Percentiles rank a stretch among this genome's conserved stretches.
Conservation (phyloP, 1,140 invertebrate species). For the Lepidurus couesii region DNA sequence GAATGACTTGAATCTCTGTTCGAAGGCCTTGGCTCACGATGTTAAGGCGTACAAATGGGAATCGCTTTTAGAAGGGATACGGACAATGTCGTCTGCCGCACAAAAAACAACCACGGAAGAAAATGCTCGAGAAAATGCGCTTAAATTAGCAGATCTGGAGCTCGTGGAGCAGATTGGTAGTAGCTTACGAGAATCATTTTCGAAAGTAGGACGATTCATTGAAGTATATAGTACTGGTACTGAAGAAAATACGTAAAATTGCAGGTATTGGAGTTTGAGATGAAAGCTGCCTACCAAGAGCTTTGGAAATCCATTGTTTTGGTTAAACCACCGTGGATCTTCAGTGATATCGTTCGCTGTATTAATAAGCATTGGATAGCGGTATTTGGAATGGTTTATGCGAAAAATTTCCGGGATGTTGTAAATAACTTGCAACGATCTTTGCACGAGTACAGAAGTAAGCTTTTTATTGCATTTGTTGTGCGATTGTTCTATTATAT, state of each 20-base stretch:
- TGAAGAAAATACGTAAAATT: not conserved
- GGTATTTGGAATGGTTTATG: not conserved
- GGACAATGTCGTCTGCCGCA: not conserved
- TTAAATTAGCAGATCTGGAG: not conserved
- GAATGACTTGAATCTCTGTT: slow-evolving; percentile 31
- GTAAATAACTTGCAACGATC: not conserved
- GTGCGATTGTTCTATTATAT: not conserved
- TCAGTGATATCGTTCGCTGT: slow-evolving; percentile 27
- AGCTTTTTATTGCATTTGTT: not conserved
- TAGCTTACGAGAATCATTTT: not conserved
- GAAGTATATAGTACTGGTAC: not conserved
- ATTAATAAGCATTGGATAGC: slow-evolving; percentile 32
- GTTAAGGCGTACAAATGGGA: slow-evolving; percentile 24
- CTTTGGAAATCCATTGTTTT: slow-evolving; percentile 26
- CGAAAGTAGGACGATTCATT: not conserved
- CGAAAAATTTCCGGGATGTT: not conserved
- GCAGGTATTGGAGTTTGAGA: slow-evolving; percentile 29
- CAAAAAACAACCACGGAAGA: not conserved
- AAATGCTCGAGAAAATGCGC: not conserved
- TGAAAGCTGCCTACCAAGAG: slow-evolving; percentile 27
- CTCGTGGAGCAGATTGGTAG: not conserved
- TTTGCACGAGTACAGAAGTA: not conserved
- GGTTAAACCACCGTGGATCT: slow-evolving; percentile 30
- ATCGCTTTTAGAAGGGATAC: slow-evolving; percentile 1
- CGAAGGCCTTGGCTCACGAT: slow-evolving; percentile 24